Evolutionary conservation across 1,140 invertebrate genomes (phyloP), one percentile per base, ranked within the genome.

Genomic region (Linepithema humile): DNA sequence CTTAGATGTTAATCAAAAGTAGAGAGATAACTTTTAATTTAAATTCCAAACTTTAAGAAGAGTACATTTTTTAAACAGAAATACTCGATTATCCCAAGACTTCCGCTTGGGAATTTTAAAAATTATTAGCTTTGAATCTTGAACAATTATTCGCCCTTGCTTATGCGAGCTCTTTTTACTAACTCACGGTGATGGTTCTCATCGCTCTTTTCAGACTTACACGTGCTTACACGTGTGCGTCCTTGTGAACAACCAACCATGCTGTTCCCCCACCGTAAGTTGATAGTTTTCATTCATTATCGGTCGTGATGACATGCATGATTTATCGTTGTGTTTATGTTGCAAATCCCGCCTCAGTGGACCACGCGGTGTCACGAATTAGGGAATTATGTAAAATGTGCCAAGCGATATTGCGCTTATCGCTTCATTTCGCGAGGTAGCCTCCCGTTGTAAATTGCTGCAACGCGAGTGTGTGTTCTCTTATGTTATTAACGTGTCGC

Each of bases 211-310:
- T 94, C 97, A 98, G 97, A 97, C 97, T 84, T 98, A 98, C 95
- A 98, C 97, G 91, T 97, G 97, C 94, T 95, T 98, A 84, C 97
- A 98, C 95, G 97, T 98, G 92, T 98, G 97, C 95, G 97, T 97
- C 90, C 95, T 96, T 90, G 96, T 97, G 95, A 97, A 97, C 96
- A 97, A 97, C 93, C 95, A 96, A 89, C 96, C 96, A 73, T 97
- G 97, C 96, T 97, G 97, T 95, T 96, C 97, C 83, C 96, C 96
- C 77, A 96, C 96, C 91, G 97, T 97, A 97, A 97, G 97, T 97
- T 90, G 64, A 62, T 83, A 64, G 43, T 48, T 74, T 43, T 78
- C 55, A 29, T 67, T 77, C 69, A 69, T 78, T 86, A 53, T 84
- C 86, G 43, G 74, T 62, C 48, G 45, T 83, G 85, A 40, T 35